Conservation (phyloP, 1,140 invertebrate genomes). For the Lineus longissimus region DNA sequence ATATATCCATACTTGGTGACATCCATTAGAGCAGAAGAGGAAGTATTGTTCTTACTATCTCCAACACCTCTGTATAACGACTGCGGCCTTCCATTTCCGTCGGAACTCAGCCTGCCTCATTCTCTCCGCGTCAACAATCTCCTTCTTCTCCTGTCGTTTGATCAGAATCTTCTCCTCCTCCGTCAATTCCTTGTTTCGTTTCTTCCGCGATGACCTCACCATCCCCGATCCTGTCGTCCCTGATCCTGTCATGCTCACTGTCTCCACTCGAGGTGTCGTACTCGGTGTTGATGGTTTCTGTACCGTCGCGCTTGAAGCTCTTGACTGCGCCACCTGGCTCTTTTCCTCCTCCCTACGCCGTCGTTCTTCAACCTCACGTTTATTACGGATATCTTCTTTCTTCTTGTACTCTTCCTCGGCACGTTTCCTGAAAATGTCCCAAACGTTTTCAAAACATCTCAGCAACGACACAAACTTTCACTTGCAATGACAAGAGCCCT, state of each 20-base stretch:
- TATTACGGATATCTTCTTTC: constrained; percentile 37
- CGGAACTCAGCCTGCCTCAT: constrained; percentile 25
- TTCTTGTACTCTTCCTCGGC: constrained; percentile 40
- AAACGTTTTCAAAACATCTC: constrained; percentile 4
- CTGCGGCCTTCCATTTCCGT: constrained; percentile 35
- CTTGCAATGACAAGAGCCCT: not conserved
- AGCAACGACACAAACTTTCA: too few relatives aligned
- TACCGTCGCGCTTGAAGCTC: not conserved
- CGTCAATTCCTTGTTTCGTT: constrained; percentile 6
- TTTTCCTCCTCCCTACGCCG: not conserved
- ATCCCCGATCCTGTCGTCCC: not conserved
- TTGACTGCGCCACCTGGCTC: too few relatives aligned
- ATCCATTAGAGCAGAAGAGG: too few relatives aligned
- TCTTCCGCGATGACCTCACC: too few relatives aligned
- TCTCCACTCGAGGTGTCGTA: not conserved
- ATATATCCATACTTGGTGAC: too few relatives aligned
- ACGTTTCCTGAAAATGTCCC: constrained; percentile 35
- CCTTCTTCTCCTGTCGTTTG: constrained; percentile 21
- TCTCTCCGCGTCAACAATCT: constrained; percentile 22
- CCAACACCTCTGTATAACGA: constrained; percentile 40
- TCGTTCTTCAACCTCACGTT: constrained; percentile 33
- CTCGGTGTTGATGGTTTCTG: not conserved
- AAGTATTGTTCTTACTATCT: constrained; percentile 28
- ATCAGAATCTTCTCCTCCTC: constrained; percentile 26
- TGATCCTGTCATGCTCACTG: not conserved